Percentiles rank a stretch among this genome's conserved stretches.
Evolutionary conservation across 2,888 invertebrate genomes (phyloP).

Genomic region (Octodonta nipae): DNA sequence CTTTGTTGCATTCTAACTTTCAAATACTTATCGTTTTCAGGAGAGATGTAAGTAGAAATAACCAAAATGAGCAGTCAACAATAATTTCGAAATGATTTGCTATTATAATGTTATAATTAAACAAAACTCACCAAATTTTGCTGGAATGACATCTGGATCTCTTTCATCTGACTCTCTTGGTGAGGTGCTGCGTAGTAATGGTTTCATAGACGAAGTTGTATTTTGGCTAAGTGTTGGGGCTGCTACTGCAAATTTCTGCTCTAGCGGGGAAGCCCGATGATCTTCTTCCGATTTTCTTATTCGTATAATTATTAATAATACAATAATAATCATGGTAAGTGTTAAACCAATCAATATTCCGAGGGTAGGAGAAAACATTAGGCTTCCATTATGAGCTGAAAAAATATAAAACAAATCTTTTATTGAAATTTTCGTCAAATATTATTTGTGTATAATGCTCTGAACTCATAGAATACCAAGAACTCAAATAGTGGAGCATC

Average conservation of each 20-base stretch:
- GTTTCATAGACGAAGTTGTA: constrained; percentile 31
- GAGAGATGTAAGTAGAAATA: no score
- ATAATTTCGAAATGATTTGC: no score
- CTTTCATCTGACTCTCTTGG: constrained; percentile 41
- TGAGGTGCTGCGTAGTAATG: constrained; percentile 30
- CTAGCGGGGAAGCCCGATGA: constrained; percentile 25
- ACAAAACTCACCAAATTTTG: constrained; percentile 43
- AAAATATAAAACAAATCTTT: constrained; percentile 2
- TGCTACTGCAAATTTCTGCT: constrained; percentile 35
- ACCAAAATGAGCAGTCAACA: no score
- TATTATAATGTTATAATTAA: no score
- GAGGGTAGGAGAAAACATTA: constrained; percentile 42
- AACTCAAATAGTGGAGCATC: no score
- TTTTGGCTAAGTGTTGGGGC: constrained; percentile 22
- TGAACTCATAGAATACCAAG: no score
- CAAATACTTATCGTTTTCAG: no score
- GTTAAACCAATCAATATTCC: constrained; percentile 43
- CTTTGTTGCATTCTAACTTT: no score
- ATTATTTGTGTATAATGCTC: no score
- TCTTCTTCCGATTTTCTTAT: constrained; percentile 33
- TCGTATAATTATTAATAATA: constrained; percentile 39
- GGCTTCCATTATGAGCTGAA: constrained; percentile 42
- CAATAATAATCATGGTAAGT: constrained; percentile 40
- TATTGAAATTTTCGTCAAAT: no score
- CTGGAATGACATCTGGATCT: constrained; percentile 64